Percentiles rank a stretch among this genome's conserved stretches.
phyloP scores from a whole-genome alignment of 2,888 invertebrate genomes.

The Bimastos eiseni region DNA sequence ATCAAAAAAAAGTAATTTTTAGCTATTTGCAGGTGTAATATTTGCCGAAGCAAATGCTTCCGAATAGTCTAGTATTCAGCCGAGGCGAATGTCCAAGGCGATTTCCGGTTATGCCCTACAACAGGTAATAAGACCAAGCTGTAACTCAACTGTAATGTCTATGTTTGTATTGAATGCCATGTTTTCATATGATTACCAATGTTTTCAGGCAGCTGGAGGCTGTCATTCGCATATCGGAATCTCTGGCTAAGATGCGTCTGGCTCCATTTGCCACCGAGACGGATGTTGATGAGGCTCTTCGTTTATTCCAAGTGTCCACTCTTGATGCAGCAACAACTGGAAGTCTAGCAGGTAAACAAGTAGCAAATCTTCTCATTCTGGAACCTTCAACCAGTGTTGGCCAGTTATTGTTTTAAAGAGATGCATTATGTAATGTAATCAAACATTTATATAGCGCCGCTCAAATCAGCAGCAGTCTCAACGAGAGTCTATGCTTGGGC shows the following conservation, averaged over 20 bases:
- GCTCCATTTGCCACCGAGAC: conserved; percentile 85
- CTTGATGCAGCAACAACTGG: conserved; percentile 93
- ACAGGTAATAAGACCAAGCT: no score
- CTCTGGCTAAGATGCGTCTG: conserved; percentile 94
- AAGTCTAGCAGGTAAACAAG: conserved; percentile 74
- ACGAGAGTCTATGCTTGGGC: no score
- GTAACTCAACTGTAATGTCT: no score
- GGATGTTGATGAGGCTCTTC: conserved; percentile 91
- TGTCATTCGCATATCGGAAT: conserved; percentile 90
- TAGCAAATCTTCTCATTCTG: background rate
- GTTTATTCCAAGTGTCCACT: conserved; percentile 96
- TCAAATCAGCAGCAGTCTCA: no score
- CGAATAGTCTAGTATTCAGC: no score
- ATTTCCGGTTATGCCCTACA: no score
- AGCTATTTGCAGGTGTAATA: no score
- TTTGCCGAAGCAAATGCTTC: no score
- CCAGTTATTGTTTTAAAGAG: background rate
- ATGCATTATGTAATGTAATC: no score
- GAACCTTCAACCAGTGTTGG: background rate
- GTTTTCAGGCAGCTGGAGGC: conserved; percentile 82
- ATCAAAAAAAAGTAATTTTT: no score
- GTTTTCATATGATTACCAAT: background rate
- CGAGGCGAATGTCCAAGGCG: no score
- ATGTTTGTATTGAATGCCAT: background rate
- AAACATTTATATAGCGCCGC: no score